Conservation (phyloP, 2,888 invertebrate genomes). For the Caenorhabditis zanzibari region DNA sequence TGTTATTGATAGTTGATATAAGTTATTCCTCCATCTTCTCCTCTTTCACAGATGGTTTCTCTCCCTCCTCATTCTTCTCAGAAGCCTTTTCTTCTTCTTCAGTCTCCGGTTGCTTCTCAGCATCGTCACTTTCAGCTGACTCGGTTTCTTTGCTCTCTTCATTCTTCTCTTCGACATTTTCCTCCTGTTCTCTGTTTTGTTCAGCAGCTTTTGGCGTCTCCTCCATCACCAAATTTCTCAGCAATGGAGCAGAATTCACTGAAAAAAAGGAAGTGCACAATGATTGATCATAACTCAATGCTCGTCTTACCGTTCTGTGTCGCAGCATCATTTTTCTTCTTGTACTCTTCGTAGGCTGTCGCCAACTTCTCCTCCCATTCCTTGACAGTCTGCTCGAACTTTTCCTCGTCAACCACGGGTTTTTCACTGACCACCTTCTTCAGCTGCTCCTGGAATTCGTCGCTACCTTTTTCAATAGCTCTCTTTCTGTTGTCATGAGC, state of each 20-base stretch:
- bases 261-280: constrained; percentile 14
- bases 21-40: constrained; percentile 23
- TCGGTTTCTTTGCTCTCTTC: constrained; percentile 24
- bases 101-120: neutral
- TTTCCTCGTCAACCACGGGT: constrained; percentile 76
- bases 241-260: constrained; percentile 58
- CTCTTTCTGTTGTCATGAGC: constrained; percentile 82
- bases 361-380: constrained; percentile 76
- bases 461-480: constrained; percentile 69
- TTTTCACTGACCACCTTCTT: constrained; percentile 78
- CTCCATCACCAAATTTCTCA: constrained; percentile 62
- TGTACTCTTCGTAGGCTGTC: constrained; percentile 76
- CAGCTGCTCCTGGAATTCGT: constrained; percentile 73
- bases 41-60: neutral
- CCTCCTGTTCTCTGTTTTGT: constrained; percentile 14
- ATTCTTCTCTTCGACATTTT: constrained; percentile 12
- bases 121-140: neutral
- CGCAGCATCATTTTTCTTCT: constrained; percentile 70
- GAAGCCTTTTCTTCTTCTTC: neutral
- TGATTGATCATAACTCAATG: constrained; percentile 8
- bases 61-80: constrained; percentile 21
- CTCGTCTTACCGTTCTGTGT: constrained; percentile 62
- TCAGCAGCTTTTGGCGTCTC: constrained; percentile 35
- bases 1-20: neutral
- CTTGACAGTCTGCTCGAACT: constrained; percentile 77